phyloP scores from a whole-genome alignment of 2,888 invertebrate species.

The Caenorhabditis japonica region DNA sequence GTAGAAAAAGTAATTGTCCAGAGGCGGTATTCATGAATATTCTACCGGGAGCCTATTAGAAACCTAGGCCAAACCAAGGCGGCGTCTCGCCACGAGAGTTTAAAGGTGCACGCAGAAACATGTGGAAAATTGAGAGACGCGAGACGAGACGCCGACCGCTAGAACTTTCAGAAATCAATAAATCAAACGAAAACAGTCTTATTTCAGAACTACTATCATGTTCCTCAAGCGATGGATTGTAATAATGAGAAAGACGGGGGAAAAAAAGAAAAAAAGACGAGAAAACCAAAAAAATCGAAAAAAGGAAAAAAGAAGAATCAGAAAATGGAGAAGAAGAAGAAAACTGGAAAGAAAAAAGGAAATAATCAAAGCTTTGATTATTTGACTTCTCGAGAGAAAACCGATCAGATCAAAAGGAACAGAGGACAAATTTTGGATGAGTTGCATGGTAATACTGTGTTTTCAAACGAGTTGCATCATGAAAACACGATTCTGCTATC shows the following conservation, averaged over 20 bases:
- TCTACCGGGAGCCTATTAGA: too few species aligned
- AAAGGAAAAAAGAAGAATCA: slow-evolving; percentile 36
- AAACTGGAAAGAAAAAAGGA: slow-evolving; percentile 16
- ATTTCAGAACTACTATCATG: slow-evolving; percentile 45
- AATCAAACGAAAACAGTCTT: too few species aligned
- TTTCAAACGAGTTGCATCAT: too few species aligned
- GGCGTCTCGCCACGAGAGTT: too few species aligned
- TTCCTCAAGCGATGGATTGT: slow-evolving; percentile 34
- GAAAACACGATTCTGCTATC: too few species aligned
- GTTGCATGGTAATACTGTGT: slow-evolving; percentile 17
- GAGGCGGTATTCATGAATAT: too few species aligned
- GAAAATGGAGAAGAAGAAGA: slow-evolving; percentile 34
- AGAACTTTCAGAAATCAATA: too few species aligned
- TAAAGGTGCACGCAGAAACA: too few species aligned
- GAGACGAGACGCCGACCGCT: too few species aligned
- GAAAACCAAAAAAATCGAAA: slow-evolving; percentile 19
- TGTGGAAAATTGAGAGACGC: too few species aligned
- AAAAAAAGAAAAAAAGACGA: slow-evolving; percentile 18
- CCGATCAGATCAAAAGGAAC: slow-evolving; percentile 30
- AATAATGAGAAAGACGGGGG: slow-evolving; percentile 19
- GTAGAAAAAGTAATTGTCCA: too few species aligned
- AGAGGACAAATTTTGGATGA: slow-evolving; percentile 38
- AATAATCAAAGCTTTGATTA: slow-evolving; percentile 28
- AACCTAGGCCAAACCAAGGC: too few species aligned
- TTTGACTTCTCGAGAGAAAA: slow-evolving; percentile 33